Conservation (phyloP, 2,797 vertebrate genomes). For the Bryconaethiops microstoma region DNA sequence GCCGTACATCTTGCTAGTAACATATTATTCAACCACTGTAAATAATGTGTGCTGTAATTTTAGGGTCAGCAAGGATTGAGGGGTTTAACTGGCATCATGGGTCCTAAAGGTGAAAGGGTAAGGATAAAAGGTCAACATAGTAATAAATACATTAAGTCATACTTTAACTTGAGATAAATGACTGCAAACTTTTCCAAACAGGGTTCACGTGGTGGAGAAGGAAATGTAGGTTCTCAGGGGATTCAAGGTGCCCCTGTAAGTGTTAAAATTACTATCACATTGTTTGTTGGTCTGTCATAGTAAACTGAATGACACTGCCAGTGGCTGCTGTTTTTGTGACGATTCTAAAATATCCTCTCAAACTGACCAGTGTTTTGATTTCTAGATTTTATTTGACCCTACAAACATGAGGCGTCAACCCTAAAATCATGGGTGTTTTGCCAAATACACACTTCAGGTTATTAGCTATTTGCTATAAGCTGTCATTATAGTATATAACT, state of each 20-base stretch:
- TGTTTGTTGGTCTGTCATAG: background rate
- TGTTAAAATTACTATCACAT: constrained; percentile 39
- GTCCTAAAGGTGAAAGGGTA: constrained; percentile 90
- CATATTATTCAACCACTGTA: constrained; percentile 3
- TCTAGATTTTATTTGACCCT: background rate
- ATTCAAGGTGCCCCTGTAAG: constrained; percentile 86
- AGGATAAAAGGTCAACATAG: constrained; percentile 58
- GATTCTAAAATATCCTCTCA: background rate
- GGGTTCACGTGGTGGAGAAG: constrained; percentile 85
- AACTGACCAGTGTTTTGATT: background rate
- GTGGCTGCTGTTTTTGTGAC: background rate
- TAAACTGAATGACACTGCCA: background rate
- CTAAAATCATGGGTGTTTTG: background rate
- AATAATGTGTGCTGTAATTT: constrained; percentile 68
- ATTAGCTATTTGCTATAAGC: too few relatives aligned
- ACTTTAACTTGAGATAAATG: background rate
- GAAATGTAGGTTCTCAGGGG: constrained; percentile 83
- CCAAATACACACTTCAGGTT: background rate
- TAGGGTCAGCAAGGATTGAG: constrained; percentile 87
- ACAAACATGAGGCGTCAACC: background rate
- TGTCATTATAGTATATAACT: too few relatives aligned
- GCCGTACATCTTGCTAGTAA: background rate
- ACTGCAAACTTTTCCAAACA: constrained; percentile 58
- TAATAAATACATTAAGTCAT: background rate
- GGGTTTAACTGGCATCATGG: constrained; percentile 86